Percentiles rank a stretch among this genome's conserved stretches.
Conservation (phyloP, 2,113 vertebrate species). For the Hippoglossus stenolepis region DNA sequence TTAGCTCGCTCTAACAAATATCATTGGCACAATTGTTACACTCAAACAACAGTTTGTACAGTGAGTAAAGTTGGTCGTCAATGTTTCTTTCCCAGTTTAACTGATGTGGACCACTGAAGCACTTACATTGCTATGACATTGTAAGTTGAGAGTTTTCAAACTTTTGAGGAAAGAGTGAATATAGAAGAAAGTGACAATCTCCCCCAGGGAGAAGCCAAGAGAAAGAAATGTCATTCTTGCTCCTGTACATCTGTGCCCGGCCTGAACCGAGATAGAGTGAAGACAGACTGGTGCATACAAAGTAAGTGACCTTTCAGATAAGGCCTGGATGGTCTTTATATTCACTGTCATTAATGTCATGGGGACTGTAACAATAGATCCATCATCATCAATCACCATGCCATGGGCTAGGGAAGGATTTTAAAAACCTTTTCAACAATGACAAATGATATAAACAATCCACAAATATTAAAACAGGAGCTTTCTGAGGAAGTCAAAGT, state of each 20-base stretch:
- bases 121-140: background rate
- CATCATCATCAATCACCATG: constrained; percentile 73
- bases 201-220: constrained; percentile 30
- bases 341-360: constrained; percentile 58
- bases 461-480: background rate
- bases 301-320: constrained; percentile 73
- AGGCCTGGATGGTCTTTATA: constrained; percentile 56
- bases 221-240: constrained; percentile 66
- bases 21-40: background rate
- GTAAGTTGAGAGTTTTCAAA: constrained; percentile 18
- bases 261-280: constrained; percentile 28
- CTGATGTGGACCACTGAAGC: background rate
- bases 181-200: constrained; percentile 19
- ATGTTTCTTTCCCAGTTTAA: background rate
- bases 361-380: constrained; percentile 58
- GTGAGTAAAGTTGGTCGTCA: no score
- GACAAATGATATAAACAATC: constrained; percentile 42
- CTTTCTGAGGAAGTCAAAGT: background rate
- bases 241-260: constrained; percentile 29
- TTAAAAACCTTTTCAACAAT: constrained; percentile 5
- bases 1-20: background rate
- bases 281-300: constrained; percentile 59
- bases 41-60: background rate
- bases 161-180: constrained; percentile 17
- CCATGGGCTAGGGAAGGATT: constrained; percentile 16